A percentile compares a stretch with the other conserved stretches of the same genome.
Evolutionary conservation across 2,888 invertebrate species (phyloP).

Genomic region (Mechanitis mazaeus): DNA sequence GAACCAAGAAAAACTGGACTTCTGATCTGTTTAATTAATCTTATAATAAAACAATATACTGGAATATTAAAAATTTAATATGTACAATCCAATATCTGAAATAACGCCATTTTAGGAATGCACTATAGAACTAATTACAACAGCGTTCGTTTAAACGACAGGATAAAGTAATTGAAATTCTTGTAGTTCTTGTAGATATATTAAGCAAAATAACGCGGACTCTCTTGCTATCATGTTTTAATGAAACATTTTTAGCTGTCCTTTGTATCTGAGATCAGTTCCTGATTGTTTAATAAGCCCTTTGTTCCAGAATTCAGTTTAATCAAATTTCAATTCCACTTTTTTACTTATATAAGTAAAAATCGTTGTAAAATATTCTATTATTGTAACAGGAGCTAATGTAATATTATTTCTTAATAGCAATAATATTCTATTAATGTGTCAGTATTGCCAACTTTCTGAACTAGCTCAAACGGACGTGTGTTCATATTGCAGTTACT

Average conservation of each 20-base stretch:
- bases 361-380: no score
- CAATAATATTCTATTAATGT: slow-evolving; percentile 11
- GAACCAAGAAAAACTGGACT: no score
- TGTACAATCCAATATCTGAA: slow-evolving; percentile 2
- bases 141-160: slow-evolving; percentile 20
- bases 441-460: slow-evolving; percentile 22
- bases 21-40: no score
- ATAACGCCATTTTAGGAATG: slow-evolving; percentile 18
- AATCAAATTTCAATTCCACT: neutral
- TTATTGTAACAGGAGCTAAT: neutral
- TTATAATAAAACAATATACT: no score
- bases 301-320: neutral
- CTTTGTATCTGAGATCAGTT: neutral
- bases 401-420: slow-evolving; percentile 1
- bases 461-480: slow-evolving; percentile 21
- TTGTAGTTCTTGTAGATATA: slow-evolving; percentile 24
- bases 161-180: slow-evolving; percentile 25
- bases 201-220: neutral
- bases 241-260: neutral
- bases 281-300: neutral
- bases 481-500: slow-evolving; percentile 21
- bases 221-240: neutral
- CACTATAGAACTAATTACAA: slow-evolving; percentile 24
- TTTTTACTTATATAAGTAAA: no score
- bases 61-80: neutral